phyloP scores from a whole-genome alignment of 2,888 invertebrate species.

The Zonitis immaculata region DNA sequence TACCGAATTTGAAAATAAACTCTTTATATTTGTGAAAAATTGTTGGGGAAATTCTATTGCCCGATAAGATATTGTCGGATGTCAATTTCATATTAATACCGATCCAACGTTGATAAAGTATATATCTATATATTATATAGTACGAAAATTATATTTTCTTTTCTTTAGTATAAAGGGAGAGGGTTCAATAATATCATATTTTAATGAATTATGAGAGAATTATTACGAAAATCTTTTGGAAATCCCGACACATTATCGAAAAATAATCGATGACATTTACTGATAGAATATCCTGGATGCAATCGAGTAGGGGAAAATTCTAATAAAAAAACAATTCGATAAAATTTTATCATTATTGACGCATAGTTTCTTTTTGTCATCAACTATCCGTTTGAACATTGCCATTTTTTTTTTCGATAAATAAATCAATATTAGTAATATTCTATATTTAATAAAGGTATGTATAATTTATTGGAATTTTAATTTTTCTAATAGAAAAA shows the following conservation, averaged over 20 bases:
- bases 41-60: neutral
- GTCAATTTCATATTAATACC: neutral
- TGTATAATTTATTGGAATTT: neutral
- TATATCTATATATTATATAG: neutral
- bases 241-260: neutral
- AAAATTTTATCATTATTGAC: neutral
- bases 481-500: neutral
- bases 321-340: neutral
- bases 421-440: neutral
- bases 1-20: no score
- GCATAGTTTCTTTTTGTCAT: neutral
- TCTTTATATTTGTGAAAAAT: neutral
- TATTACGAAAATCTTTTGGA: neutral
- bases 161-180: neutral
- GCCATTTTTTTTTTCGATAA: neutral
- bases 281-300: neutral
- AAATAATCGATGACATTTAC: neutral
- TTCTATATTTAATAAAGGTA: no score
- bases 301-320: neutral
- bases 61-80: neutral
- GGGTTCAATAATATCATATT: neutral
- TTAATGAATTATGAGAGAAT: neutral
- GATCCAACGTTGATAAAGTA: neutral
- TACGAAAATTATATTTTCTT: neutral
- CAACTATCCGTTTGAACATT: neutral